These are phyloP conservation scores for Megaceryle maxima DNA, from an alignment of 2,113 vertebrate genomes.

Conservation along the genomic window DNA sequence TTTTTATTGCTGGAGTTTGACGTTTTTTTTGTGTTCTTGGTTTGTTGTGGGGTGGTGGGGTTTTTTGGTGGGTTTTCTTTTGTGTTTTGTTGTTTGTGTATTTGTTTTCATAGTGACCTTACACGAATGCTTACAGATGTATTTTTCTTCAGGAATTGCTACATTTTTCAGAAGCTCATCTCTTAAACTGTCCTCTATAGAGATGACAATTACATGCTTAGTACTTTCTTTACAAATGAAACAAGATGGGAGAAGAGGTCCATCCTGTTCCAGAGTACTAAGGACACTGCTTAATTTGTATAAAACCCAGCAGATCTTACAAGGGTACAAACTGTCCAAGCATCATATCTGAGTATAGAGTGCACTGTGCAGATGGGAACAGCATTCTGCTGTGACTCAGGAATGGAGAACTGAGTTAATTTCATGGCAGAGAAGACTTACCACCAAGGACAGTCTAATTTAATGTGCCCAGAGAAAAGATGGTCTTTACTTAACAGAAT, in stretches of 20 bases:
- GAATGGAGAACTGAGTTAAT: neutral
- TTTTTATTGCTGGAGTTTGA: neutral
- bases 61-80: neutral
- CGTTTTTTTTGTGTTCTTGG: neutral
- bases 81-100: neutral
- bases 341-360: rapidly evolving
- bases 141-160: neutral
- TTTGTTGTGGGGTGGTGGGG: neutral
- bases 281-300: conserved; percentile 20
- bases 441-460: neutral
- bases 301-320: neutral
- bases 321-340: neutral
- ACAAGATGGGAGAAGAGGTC: neutral
- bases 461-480: neutral
- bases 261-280: neutral
- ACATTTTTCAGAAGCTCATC: neutral
- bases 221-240: neutral
- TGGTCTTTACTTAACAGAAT: neutral
- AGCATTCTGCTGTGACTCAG: neutral
- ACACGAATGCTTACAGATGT: neutral
- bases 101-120: neutral
- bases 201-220: neutral
- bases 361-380: neutral
- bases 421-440: neutral
- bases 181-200: neutral